Base-by-base conservation (phyloP, 2,888 invertebrate species). In the Machimus atricapillus region DNA sequence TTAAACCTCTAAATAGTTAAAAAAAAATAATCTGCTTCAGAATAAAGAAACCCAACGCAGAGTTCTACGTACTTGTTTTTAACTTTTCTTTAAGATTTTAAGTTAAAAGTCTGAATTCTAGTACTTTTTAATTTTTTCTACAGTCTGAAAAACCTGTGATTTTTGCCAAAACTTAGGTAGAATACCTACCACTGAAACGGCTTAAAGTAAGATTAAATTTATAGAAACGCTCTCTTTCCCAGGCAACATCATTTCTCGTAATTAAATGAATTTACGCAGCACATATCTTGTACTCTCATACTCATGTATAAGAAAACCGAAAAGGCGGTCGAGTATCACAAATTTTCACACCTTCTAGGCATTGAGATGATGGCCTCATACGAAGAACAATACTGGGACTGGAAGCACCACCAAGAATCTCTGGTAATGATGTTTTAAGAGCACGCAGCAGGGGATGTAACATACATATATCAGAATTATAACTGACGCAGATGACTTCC, bases 381-480 rank as follows among this genome's bases (percentile, higher is more conserved):
- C 52, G 52, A n/a, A 8, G 52, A 19, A n/a, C 16, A 52, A 19
- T 52, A 52, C n/a, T n/a, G n/a, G n/a, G n/a, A n/a, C n/a, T n/a
- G 5, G 52, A 2, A 66, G 43, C 7, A 43, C 19, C 46, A 2
- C 46, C 78, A 14, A 23, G 43, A 56, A 81, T 0, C 52, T 27
- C 81, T 52, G 81, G 52, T 81, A 81, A 81, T 31, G 81, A 81
- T 81, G 19, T 81, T 81, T 81, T 81, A 81, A 81, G 81, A 34
- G 52, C 81, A 14, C 81, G 4, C 27, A 56, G 34, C n/a, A 52
- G 52, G n/a, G 34, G 34, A 81, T 81, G 81, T 81, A 7, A 34
- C 34, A 0, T 34, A 19, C 40, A 27, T 81, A 31, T 27, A 46
- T 31, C n/a, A 81, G 52, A 56, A 81, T 81, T 81, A 81, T 52